Evolutionary conservation across 1,140 invertebrate species (phyloP).

Genomic region (Zaprionus ornatus): DNA sequence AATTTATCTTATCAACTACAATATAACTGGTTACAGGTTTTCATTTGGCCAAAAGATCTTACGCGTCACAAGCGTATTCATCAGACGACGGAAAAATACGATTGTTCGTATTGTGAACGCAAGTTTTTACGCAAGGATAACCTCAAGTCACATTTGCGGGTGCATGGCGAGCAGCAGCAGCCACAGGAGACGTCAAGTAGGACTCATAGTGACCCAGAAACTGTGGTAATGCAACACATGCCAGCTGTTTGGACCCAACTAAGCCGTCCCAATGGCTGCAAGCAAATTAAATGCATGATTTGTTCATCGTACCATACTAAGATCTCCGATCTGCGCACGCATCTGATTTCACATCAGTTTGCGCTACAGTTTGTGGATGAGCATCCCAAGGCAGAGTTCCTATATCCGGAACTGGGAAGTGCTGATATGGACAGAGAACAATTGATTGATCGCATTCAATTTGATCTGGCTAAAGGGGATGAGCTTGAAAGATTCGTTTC

Average conservation of each 20-base stretch:
- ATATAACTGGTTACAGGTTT: constrained; percentile 60
- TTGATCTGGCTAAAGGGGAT: constrained; percentile 42
- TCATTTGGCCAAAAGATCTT: constrained; percentile 85
- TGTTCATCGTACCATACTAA: constrained; percentile 67
- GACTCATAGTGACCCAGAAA: constrained; percentile 5
- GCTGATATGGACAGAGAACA: constrained; percentile 23
- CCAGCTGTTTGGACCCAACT: constrained; percentile 33
- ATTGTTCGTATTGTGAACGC: constrained; percentile 85
- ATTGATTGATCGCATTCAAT: constrained; percentile 53
- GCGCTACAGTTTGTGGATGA: constrained; percentile 27
- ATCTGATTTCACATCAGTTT: constrained; percentile 56
- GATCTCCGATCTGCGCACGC: constrained; percentile 64
- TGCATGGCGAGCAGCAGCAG: constrained; percentile 45
- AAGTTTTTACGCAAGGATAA: constrained; percentile 85
- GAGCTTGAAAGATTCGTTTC: constrained; percentile 70
- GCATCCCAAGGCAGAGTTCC: constrained; percentile 11
- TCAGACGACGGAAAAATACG: constrained; percentile 84
- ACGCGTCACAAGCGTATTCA: constrained; percentile 85
- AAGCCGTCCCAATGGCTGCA: constrained; percentile 67
- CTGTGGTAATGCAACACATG: background rate
- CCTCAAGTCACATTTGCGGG: constrained; percentile 69
- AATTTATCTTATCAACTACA: background rate
- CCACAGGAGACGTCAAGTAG: background rate
- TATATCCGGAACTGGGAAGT: constrained; percentile 63
- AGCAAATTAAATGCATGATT: constrained; percentile 78